Evolutionary conservation across 1,140 invertebrate species (phyloP).

Genomic region (Neodiprion fabricii): DNA sequence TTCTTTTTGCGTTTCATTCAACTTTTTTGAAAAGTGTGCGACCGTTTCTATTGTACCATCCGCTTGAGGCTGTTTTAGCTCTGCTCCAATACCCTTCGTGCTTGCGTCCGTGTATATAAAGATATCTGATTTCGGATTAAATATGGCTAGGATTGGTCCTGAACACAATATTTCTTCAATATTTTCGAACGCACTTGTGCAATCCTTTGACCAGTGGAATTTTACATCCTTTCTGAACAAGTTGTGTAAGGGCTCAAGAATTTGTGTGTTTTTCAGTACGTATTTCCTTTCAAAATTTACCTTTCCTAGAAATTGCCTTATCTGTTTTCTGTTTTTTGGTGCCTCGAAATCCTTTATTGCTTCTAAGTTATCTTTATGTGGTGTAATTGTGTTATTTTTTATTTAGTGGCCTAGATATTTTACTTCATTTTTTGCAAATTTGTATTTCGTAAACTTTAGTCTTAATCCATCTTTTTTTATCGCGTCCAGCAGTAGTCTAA

Average conservation of each 20-base stretch:
- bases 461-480: background rate
- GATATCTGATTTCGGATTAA: conserved; percentile 9
- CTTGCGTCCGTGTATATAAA: conserved; percentile 21
- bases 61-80: conserved; percentile 20
- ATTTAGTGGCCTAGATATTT: conserved; percentile 22
- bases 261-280: too few species aligned
- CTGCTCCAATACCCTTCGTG: conserved; percentile 19
- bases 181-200: conserved; percentile 2
- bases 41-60: conserved; percentile 10
- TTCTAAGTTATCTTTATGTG: conserved; percentile 25
- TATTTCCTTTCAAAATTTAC: too few species aligned
- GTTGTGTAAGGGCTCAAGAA: background rate
- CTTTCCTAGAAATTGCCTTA: too few species aligned
- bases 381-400: conserved; percentile 18
- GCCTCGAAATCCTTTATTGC: conserved; percentile 18
- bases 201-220: too few species aligned
- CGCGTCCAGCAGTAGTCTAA: conserved; percentile 24
- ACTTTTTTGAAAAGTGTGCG: background rate
- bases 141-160: too few species aligned
- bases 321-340: too few species aligned
- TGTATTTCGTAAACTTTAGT: conserved; percentile 17
- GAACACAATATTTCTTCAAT: background rate
- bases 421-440: conserved; percentile 15
- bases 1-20: background rate
- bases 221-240: too few species aligned